Conservation (phyloP, 1,140 invertebrate species). For the Apolygus lucorum region DNA sequence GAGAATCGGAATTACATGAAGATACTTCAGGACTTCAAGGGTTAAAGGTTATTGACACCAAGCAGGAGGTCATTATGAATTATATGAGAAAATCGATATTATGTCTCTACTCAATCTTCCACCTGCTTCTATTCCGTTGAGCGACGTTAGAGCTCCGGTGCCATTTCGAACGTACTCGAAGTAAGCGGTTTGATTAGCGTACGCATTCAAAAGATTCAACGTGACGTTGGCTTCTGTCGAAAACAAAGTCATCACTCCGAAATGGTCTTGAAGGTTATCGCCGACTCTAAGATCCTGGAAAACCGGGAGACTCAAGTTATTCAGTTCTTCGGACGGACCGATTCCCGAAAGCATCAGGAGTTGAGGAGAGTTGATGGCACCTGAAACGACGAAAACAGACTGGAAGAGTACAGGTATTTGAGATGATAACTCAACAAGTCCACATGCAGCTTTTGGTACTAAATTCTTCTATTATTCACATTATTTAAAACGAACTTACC, state of each 20-base stretch:
- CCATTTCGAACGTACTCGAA: constrained; percentile 49
- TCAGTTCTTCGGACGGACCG: constrained; percentile 40
- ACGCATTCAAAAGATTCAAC: constrained; percentile 36
- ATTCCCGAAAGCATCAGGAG: constrained; percentile 43
- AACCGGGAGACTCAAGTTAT: constrained; percentile 32
- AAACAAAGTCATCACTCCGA: constrained; percentile 40
- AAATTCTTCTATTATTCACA: too few species aligned
- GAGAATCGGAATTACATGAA: too few species aligned
- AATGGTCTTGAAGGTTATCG: neutral
- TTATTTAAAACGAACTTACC: too few species aligned
- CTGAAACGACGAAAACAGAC: too few species aligned
- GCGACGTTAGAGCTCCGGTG: constrained; percentile 37
- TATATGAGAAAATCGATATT: too few species aligned
- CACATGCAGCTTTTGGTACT: too few species aligned
- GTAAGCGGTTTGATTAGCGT: constrained; percentile 45
- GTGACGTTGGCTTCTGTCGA: constrained; percentile 44
- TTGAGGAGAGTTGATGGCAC: constrained; percentile 36
- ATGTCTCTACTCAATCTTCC: too few species aligned
- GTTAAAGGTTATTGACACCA: too few species aligned
- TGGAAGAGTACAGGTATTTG: too few species aligned
- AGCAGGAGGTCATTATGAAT: too few species aligned
- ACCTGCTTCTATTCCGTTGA: neutral
- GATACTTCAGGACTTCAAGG: too few species aligned
- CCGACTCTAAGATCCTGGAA: constrained; percentile 40
- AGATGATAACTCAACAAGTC: too few species aligned